Evolutionary conservation across 2,888 invertebrate species (phyloP), one percentile per base, ranked within the genome.

Genomic region (Penaeus monodon): DNA sequence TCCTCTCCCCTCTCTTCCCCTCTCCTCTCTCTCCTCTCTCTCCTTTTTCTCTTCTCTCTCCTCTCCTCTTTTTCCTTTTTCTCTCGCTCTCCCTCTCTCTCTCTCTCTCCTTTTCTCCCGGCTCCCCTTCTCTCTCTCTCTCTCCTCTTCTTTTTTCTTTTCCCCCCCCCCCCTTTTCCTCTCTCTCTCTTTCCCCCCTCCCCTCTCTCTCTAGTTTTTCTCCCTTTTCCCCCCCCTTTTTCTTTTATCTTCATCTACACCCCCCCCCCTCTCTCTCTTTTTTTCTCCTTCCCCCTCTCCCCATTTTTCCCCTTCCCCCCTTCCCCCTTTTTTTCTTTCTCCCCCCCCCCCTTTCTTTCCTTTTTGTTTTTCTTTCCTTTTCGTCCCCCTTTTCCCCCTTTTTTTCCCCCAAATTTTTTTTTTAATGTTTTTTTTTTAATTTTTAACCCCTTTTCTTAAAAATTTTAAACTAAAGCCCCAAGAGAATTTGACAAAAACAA

Each of bases 201-300:
- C 7, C 3, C 8, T 8, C 8, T 44, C 8, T 8, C 7, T 7
- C 8, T 7, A 4, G 33, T 0, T 7, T 8, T 7, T 8, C 7
- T 0, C 7, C 38, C 7, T 8, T 7, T 0, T 7, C 7, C 7
- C 7, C 7, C 38, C 8, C 38, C 7, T 8, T 8, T 7, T 2
- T 7, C 8, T 8, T 44, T 8, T 7, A 2, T 44, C 7, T 7
- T 7, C 7, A 0, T 7, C 7, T 7, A 2, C 8, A 0, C 7
- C 38, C 7, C 38, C 8, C 7, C 7, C 7, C 8, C 38, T 7
- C 38, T 44, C 38, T 7, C 38, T 44, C 38, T 7, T 7, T 44
- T 7, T 2, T 7, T 44, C 38, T 7, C 7, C 7, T 0, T 7
- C 38, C 7, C 38, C 8, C 38, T 44, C 38, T 7, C 38, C 33